Evolutionary conservation across 2,113 vertebrate genomes (phyloP), one percentile per base, ranked within the genome.

Genomic region (Sphaerodactylus townsendi): DNA sequence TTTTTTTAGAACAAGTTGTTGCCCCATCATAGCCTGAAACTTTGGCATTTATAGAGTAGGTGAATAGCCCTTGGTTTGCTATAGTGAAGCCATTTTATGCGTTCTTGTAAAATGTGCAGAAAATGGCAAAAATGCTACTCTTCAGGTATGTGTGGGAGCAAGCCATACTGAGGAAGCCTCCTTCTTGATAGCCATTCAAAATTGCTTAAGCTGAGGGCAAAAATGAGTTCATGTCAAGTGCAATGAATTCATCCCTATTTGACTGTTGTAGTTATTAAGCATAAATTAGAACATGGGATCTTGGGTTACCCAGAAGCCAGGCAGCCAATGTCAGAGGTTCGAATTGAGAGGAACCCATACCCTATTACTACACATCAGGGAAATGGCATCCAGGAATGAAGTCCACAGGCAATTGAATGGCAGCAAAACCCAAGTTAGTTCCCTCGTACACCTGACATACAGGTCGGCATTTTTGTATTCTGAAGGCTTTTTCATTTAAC

Each of bases 201-300:
- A 53, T 93, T 84, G 39, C 88, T 80, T 91, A 71, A 86, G 76
- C 81, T 93, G 86, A 8, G 44, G 86, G 89, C 91, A 83, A 90
- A 92, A 94, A 82, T 81, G 41, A 14, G 62, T 88, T 91, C 83
- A 50, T 59, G 73, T 90, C 92, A 92, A 88, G 89, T 93, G 88
- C 85, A 56, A 50, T 92, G 90, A 93, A 94, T 82, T 92, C 86
- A 91, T 87, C 87, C n/a, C 48, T 37, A 87, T 88, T 81, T 88
- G 95, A 94, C 94, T 93, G 94, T 87, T 94, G 92, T 89, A 90
- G 93, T 95, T 95, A 93, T 93, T 95, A 93, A 95, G 95, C 90
- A 93, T 90, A 91, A 95, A 94, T 89, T 92, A 91, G 92, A 83
- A 82, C 90, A 94, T 62, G 74, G 88, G 85, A 84, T 28, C 87